Base-by-base conservation (phyloP, 2,888 invertebrate genomes). In the Lycia hirtaria region DNA sequence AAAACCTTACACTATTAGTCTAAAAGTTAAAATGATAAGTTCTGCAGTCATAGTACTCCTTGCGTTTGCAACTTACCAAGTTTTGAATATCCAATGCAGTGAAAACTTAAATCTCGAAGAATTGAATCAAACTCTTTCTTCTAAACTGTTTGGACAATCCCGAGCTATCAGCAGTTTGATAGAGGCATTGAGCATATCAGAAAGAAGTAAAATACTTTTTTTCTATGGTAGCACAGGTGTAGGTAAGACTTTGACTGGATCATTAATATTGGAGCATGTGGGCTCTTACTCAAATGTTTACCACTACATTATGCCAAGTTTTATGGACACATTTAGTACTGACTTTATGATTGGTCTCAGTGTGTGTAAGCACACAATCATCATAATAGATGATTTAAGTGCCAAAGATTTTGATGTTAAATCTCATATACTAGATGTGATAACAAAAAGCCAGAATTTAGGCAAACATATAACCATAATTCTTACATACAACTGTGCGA, bases 191-290 rank as follows among this genome's bases (percentile, higher is more conserved):
- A 68, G 73, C 41, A 30, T 52, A 24, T 61, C 79, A 57, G 72
- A 65, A 7, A 70, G 53, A 6, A 79, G 69, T 54, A 90, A 87
- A 75, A 71, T 92, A 12, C 51, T 92, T 43, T 72, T 88, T 60
- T 69, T 92, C 9, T 86, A 83, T 76, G 92, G 92, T 49, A 83
- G 90, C 1, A 92, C 91, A 30, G 92, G 92, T 47, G 90, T 90
- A 3, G 92, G 92, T 0, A 92, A 92, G 65, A 88, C 92, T 33
- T 85, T 76, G 56, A 72, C 83, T 17, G 69, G 80, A n/a, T 85
- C 87, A 35, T 49, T 87, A 26, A 68, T 90, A 53, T 63, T 90
- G 55, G 75, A 85, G 28, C 71, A 75, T 44, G 33, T 80, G 17
- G 78, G 81, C 64, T 64, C 73, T 17, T 76, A 72, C 54, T 79